A percentile compares a stretch with the other conserved stretches of the same genome.
Evolutionary conservation across 2,888 invertebrate species (phyloP).

Genomic region (Lochmaea crataegi): DNA sequence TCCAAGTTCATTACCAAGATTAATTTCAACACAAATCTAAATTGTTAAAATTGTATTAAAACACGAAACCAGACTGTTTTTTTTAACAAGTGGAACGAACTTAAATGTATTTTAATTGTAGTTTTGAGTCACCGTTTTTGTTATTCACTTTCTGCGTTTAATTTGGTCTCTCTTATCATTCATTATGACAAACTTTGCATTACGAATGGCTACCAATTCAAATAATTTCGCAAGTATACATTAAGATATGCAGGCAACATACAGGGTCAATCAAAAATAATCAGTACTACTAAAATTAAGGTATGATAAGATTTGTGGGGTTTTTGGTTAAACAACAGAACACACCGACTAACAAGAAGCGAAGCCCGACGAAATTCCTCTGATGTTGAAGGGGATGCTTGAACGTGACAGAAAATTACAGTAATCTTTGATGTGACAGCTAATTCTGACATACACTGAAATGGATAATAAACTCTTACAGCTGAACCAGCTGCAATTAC

Average conservation of each 20-base stretch:
- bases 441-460: too few species aligned
- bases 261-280: too few species aligned
- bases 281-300: too few species aligned
- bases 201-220: background rate
- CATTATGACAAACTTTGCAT: constrained; percentile 21
- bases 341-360: too few species aligned
- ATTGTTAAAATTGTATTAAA: constrained; percentile 9
- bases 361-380: too few species aligned
- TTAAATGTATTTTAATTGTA: constrained; percentile 30
- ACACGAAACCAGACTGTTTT: background rate
- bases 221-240: background rate
- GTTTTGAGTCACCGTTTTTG: constrained; percentile 25
- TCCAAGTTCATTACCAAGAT: constrained; percentile 9
- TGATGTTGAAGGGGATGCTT: too few species aligned
- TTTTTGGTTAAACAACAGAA: too few species aligned
- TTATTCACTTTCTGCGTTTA: constrained; percentile 27
- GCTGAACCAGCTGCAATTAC: too few species aligned
- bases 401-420: too few species aligned
- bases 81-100: constrained; percentile 28
- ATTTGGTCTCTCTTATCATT: constrained; percentile 20
- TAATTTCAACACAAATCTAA: background rate
- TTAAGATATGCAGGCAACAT: background rate
- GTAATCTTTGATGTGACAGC: too few species aligned
- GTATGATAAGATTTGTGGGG: too few species aligned
- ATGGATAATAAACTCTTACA: too few species aligned